phyloP scores from a whole-genome alignment of 2,113 vertebrate genomes.

The Neodontobutis hainanensis region DNA sequence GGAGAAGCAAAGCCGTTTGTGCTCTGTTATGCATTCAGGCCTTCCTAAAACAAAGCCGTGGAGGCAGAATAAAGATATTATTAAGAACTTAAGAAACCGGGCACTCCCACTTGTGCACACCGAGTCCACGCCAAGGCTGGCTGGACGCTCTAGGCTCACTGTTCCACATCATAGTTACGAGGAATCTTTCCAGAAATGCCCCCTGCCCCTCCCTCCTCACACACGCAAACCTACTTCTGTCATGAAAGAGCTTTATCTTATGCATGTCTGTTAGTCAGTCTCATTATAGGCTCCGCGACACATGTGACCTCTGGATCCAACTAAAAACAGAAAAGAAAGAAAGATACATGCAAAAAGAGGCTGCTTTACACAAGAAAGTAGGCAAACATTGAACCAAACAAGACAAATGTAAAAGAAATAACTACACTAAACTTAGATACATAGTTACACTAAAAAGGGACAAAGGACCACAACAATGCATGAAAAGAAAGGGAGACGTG shows the following conservation, averaged over 20 bases:
- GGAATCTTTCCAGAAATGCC: conserved; percentile 46
- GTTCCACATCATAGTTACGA: conserved; percentile 47
- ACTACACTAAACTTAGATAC: too few relatives aligned
- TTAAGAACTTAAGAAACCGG: not conserved
- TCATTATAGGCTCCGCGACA: conserved; percentile 13
- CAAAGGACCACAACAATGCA: too few relatives aligned
- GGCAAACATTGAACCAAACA: too few relatives aligned
- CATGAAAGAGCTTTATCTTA: conserved; percentile 8
- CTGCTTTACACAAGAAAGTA: too few relatives aligned
- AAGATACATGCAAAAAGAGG: not conserved
- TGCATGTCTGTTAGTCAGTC: not conserved
- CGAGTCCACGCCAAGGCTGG: not conserved
- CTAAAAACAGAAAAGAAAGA: not conserved
- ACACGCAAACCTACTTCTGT: not conserved
- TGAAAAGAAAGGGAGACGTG: too few relatives aligned
- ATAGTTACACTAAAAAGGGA: too few relatives aligned
- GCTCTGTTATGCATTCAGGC: too few relatives aligned
- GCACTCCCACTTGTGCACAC: conserved; percentile 6
- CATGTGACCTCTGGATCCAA: conserved; percentile 6
- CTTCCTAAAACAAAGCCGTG: not conserved
- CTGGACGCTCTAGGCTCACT: conserved; percentile 17
- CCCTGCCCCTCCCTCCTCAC: not conserved
- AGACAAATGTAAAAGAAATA: too few relatives aligned
- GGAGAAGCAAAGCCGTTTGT: conserved; percentile 1
- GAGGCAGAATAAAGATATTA: conserved; percentile 9